phyloP scores from a whole-genome alignment of 1,140 invertebrate species.

The Ips typographus region DNA sequence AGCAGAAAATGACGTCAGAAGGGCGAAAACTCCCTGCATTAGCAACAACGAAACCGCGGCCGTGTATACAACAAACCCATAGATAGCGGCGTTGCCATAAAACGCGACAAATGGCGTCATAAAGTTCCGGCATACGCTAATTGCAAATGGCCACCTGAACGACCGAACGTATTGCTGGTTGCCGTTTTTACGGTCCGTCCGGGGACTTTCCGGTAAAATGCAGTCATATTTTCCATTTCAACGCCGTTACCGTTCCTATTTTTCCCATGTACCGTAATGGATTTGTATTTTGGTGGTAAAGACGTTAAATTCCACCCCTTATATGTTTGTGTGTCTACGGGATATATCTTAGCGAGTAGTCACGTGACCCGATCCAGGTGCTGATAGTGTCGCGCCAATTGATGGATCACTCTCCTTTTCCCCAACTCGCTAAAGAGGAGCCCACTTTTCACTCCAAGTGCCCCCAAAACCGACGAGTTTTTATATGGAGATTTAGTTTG shows the following conservation, averaged over 20 bases:
- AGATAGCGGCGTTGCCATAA: constrained; percentile 29
- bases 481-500: neutral
- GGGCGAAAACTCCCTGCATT: constrained; percentile 15
- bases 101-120: constrained; percentile 30
- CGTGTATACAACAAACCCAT: constrained; percentile 11
- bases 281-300: no score
- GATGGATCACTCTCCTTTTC: constrained; percentile 40
- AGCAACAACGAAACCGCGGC: neutral
- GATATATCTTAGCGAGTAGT: constrained; percentile 4
- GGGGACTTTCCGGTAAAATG: no score
- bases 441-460: constrained; percentile 10
- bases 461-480: neutral
- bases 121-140: constrained; percentile 32
- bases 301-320: no score
- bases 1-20: no score
- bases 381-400: constrained; percentile 44
- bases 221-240: no score
- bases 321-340: no score
- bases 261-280: no score
- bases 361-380: constrained; percentile 42
- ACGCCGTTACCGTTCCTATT: no score
- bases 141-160: constrained; percentile 33
- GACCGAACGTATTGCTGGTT: constrained; percentile 25
- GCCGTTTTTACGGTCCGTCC: neutral
- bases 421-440: constrained; percentile 20